A percentile compares a stretch with the other conserved stretches of the same genome.
Evolutionary conservation across 2,888 invertebrate species (phyloP).

Genomic region (Scrobipalpa atriplicella): DNA sequence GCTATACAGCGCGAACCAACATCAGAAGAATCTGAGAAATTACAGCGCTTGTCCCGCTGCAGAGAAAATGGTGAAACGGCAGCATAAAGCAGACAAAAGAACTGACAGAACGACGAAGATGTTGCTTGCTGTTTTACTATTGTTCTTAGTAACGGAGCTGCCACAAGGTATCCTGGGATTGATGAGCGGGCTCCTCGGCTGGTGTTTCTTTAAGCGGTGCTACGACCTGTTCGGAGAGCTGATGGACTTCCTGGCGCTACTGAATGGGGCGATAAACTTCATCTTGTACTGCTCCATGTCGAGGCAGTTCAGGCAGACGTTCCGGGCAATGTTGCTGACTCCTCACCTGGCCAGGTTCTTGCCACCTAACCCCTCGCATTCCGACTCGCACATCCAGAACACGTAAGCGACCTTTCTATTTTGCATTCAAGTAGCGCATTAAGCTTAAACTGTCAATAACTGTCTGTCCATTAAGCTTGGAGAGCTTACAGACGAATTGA

Average conservation of each 20-base stretch:
- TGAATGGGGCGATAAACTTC: slow-evolving; percentile 97
- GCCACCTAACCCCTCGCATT: slow-evolving; percentile 81
- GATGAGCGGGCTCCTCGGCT: slow-evolving; percentile 74
- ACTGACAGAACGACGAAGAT: slow-evolving; percentile 94
- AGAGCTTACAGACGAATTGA: background rate
- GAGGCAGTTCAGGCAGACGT: slow-evolving; percentile 90
- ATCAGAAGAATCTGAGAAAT: slow-evolving; percentile 83
- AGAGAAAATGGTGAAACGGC: slow-evolving; percentile 65
- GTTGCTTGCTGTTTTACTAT: slow-evolving; percentile 92
- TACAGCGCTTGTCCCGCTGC: slow-evolving; percentile 72
- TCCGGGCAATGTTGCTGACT: slow-evolving; percentile 83
- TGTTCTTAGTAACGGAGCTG: slow-evolving; percentile 94
- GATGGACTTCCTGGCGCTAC: slow-evolving; percentile 94
- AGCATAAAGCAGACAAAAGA: slow-evolving; percentile 70
- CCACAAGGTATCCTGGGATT: slow-evolving; percentile 88
- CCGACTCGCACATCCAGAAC: slow-evolving; percentile 85
- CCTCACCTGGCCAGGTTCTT: slow-evolving; percentile 84
- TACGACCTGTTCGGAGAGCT: slow-evolving; percentile 93
- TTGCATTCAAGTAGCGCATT: background rate
- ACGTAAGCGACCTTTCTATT: slow-evolving; percentile 75
- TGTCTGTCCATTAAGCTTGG: background rate
- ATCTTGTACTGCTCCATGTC: slow-evolving; percentile 97
- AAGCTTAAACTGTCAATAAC: background rate
- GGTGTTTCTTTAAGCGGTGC: slow-evolving; percentile 90
- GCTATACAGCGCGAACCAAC: slow-evolving; percentile 87